Conservation (phyloP, 2,113 vertebrate species). For the Lipotes vexillifer region DNA sequence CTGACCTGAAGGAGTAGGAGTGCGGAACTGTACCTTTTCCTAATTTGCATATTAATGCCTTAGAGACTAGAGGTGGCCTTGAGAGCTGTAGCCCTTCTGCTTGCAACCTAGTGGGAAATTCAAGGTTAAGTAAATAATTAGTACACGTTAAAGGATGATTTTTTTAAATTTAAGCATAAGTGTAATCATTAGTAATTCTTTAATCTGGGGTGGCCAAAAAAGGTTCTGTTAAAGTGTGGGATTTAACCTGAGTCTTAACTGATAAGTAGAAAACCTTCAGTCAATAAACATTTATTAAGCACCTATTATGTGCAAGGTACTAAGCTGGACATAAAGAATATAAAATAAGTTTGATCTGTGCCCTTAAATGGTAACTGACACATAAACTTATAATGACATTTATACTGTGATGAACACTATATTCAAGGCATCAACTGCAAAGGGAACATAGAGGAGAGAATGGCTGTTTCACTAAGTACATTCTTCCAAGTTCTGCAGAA, state of each 20-base stretch:
- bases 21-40: not conserved
- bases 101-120: not conserved
- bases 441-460: not conserved
- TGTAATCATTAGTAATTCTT: not conserved
- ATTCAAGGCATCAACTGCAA: not conserved
- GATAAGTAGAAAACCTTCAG: not conserved
- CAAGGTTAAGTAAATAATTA: not conserved
- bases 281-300: not conserved
- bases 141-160: not conserved
- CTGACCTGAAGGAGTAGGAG: not conserved
- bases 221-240: not conserved
- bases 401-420: not conserved
- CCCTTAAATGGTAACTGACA: not conserved
- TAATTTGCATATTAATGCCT: not conserved
- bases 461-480: not conserved
- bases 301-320: not conserved
- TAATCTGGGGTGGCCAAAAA: not conserved
- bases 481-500: slow-evolving; percentile 18
- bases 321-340: not conserved
- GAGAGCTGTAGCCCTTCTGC: not conserved
- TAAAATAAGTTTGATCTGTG: not conserved
- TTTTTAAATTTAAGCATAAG: not conserved
- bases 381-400: not conserved
- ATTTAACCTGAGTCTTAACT: not conserved
- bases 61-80: not conserved